A percentile compares a stretch with the other conserved stretches of the same genome.
Conservation (phyloP, 1,140 invertebrate genomes). For the Adoxophyes honmai region DNA sequence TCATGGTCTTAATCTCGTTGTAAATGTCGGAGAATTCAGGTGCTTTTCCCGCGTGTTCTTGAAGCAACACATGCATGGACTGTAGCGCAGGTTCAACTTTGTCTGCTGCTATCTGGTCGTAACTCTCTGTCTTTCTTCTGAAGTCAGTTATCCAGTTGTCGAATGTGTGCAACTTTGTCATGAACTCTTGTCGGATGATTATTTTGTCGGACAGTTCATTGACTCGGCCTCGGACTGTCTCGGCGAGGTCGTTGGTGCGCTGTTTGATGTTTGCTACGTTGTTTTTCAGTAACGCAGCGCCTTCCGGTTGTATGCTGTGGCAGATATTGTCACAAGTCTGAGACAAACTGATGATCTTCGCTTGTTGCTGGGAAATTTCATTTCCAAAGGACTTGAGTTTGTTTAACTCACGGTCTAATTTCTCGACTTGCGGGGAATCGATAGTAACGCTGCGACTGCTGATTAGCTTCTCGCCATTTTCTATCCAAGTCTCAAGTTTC, state of each 20-base stretch:
- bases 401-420: constrained; percentile 84
- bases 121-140: constrained; percentile 84
- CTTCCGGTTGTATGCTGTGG: constrained; percentile 86
- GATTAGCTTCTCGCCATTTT: constrained; percentile 80
- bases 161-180: constrained; percentile 88
- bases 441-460: constrained; percentile 77
- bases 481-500: constrained; percentile 86
- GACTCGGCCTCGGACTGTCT: constrained; percentile 84
- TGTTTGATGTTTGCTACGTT: constrained; percentile 85
- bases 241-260: constrained; percentile 83
- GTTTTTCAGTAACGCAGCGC: constrained; percentile 83
- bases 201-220: constrained; percentile 89
- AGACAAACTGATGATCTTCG: constrained; percentile 86
- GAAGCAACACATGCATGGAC: constrained; percentile 86
- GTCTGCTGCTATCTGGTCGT: constrained; percentile 88
- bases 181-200: constrained; percentile 89
- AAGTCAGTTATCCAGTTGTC: constrained; percentile 90
- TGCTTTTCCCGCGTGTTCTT: constrained; percentile 89
- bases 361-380: constrained; percentile 88
- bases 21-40: constrained; percentile 85
- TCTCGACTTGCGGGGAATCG: constrained; percentile 82
- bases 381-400: constrained; percentile 88
- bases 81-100: constrained; percentile 88
- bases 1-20: constrained; percentile 88
- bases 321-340: constrained; percentile 88